A percentile compares a stretch with the other conserved stretches of the same genome.
These are phyloP conservation scores for Nesometra sesokonis DNA, from an alignment of 35 echinoderm and acorn worm species.

Conservation along the genomic window DNA sequence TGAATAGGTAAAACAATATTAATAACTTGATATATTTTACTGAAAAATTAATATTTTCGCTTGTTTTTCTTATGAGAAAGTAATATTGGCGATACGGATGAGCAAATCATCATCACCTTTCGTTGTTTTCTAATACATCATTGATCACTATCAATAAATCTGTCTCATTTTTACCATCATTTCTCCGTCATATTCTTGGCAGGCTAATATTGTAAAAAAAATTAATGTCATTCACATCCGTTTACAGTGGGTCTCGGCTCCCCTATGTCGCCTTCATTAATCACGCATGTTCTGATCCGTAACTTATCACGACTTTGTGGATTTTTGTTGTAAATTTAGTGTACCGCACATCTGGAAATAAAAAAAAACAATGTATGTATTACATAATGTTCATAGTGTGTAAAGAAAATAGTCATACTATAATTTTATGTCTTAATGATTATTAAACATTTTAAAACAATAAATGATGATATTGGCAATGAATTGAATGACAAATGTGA, in stretches of 20 bases:
- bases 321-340: not conserved
- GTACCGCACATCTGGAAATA: not conserved
- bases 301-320: not conserved
- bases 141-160: not conserved
- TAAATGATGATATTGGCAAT: too few species aligned
- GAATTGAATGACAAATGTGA: too few species aligned
- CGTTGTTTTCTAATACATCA: not conserved
- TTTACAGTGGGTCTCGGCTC: not conserved
- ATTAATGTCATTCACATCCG: not conserved
- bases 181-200: not conserved
- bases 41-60: too few species aligned
- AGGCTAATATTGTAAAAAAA: not conserved
- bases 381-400: too few species aligned
- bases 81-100: not conserved
- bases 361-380: not conserved
- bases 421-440: too few species aligned
- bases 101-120: not conserved
- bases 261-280: not conserved
- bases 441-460: too few species aligned
- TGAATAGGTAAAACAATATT: too few species aligned
- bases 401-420: too few species aligned
- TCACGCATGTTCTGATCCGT: not conserved
- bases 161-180: not conserved
- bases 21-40: too few species aligned
- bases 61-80: not conserved